These are phyloP conservation scores for Drosophila hydei DNA, from an alignment of 1,140 invertebrate genomes.

Conservation along the genomic window DNA sequence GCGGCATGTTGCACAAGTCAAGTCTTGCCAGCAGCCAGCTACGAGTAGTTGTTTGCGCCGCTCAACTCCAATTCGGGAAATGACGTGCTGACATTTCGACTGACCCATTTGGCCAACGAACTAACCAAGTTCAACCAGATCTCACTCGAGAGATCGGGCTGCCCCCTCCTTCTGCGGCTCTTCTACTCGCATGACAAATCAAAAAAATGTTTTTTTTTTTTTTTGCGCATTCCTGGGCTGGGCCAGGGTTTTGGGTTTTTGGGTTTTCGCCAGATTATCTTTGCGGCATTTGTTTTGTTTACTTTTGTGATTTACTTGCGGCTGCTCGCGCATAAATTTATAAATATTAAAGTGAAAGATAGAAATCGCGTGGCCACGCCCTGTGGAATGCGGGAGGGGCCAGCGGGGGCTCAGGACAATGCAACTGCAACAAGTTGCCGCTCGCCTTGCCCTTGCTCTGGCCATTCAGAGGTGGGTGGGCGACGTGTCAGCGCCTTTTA, in stretches of 20 bases:
- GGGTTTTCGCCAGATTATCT: conserved; percentile 58
- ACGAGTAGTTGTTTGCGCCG: not conserved
- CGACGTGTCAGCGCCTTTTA: conserved; percentile 40
- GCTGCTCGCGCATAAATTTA: conserved; percentile 51
- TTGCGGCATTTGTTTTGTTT: conserved; percentile 62
- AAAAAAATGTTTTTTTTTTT: conserved; percentile 15
- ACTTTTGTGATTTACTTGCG: conserved; percentile 59
- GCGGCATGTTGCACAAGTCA: conserved; percentile 46
- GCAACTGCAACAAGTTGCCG: conserved; percentile 30
- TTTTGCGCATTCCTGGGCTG: not conserved
- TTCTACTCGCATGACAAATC: conserved; percentile 20
- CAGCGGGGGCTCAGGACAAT: too few relatives aligned
- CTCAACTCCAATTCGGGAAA: conserved; percentile 18
- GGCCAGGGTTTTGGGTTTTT: not conserved
- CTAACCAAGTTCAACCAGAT: conserved; percentile 23
- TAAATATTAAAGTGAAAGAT: conserved; percentile 74
- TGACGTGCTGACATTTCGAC: conserved; percentile 19
- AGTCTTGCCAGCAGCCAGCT: not conserved
- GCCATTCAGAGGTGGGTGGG: conserved; percentile 42
- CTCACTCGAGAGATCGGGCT: not conserved
- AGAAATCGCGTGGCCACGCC: conserved; percentile 61
- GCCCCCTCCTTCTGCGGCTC: not conserved
- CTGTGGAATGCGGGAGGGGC: conserved; percentile 3
- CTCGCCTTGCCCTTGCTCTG: not conserved
- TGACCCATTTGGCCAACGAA: conserved; percentile 19